Conservation (phyloP, 2,113 vertebrate genomes). For the Bos indicus region DNA sequence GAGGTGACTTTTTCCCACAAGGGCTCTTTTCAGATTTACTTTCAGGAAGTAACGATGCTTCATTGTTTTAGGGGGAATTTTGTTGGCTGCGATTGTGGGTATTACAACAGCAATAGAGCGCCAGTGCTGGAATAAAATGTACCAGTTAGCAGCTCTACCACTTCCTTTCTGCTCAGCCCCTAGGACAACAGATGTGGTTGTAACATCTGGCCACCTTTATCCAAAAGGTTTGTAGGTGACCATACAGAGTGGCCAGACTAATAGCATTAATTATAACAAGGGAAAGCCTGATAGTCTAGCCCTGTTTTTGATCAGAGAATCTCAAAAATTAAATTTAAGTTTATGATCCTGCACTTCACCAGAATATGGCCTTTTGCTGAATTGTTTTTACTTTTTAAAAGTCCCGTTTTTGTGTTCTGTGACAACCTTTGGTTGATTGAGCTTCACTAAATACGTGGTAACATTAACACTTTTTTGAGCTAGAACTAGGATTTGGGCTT, state of each 20-base stretch:
- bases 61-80: neutral
- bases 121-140: neutral
- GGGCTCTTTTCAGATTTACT: neutral
- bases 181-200: neutral
- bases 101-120: neutral
- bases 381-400: neutral
- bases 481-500: neutral
- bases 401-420: neutral
- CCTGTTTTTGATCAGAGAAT: neutral
- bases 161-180: neutral
- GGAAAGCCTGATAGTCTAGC: neutral
- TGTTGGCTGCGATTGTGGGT: neutral
- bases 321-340: neutral
- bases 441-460: neutral
- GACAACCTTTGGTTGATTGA: neutral
- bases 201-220: neutral
- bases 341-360: neutral
- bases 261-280: neutral
- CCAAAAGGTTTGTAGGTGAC: neutral
- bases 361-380: neutral
- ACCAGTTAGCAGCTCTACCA: neutral
- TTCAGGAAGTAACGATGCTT: constrained; percentile 33
- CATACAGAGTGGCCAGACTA: neutral
- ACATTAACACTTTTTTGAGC: neutral
- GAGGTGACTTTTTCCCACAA: neutral